Conservation (phyloP, 2,113 vertebrate species). For the Glaucidium brasilianum region DNA sequence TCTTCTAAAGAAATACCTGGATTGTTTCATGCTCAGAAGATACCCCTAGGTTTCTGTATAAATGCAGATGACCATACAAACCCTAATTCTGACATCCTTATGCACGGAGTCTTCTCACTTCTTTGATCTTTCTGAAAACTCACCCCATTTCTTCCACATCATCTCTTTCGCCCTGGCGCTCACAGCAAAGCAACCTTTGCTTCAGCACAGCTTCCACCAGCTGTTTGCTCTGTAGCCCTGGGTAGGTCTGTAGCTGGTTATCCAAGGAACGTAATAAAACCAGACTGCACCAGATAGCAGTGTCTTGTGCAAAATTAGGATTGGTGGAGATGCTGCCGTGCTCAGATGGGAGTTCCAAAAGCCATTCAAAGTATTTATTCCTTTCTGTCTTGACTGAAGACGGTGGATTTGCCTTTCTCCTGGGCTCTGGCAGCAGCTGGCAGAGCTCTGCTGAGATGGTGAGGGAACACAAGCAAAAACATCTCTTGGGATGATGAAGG, state of each 20-base stretch:
- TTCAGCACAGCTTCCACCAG: too few species aligned
- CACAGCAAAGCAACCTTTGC: not conserved
- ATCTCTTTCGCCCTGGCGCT: not conserved
- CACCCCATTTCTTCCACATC: not conserved
- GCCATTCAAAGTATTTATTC: accelerated
- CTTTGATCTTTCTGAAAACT: not conserved
- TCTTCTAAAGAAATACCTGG: not conserved
- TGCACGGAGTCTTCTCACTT: too few species aligned
- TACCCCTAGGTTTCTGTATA: not conserved
- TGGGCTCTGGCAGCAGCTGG: not conserved
- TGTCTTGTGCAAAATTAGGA: too few species aligned
- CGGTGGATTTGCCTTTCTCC: accelerated
- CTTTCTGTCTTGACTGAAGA: accelerated
- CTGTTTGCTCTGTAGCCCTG: too few species aligned
- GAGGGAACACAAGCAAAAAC: too few species aligned
- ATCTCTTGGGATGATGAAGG: not conserved
- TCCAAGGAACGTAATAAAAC: too few species aligned
- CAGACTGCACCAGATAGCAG: not conserved
- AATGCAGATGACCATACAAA: not conserved
- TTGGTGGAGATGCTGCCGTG: accelerated
- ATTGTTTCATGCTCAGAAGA: not conserved
- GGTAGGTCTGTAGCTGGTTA: not conserved
- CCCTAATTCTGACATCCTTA: not conserved
- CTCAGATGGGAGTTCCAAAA: not conserved
- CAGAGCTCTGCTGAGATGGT: not conserved